Evolutionary conservation across 2,888 invertebrate species (phyloP).

Genomic region (Fabriciana adippe): DNA sequence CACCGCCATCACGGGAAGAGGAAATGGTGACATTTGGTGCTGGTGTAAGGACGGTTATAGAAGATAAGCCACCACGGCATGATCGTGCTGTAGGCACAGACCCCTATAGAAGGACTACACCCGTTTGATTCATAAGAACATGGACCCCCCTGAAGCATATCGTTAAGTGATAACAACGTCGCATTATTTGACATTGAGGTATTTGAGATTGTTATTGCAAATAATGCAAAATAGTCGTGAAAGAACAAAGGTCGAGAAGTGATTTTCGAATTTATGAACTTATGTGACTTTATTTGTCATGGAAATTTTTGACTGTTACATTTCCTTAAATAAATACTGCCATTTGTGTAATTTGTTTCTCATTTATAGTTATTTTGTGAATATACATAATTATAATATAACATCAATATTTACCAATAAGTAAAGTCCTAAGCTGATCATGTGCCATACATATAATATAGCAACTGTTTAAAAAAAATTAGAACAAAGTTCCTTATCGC

Average conservation of each 20-base stretch:
- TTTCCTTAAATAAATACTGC: conserved; percentile 80
- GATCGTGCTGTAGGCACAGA: conserved; percentile 80
- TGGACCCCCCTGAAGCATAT: conserved; percentile 74
- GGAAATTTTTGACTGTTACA: conserved; percentile 73
- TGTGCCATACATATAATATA: no score
- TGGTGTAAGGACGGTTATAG: conserved; percentile 69
- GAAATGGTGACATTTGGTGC: conserved; percentile 88
- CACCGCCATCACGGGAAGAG: conserved; percentile 85
- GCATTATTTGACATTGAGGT: conserved; percentile 26
- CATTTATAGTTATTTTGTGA: conserved; percentile 22
- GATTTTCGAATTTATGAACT: conserved; percentile 76
- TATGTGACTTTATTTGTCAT: conserved; percentile 65
- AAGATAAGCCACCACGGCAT: conserved; percentile 61
- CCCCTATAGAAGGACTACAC: conserved; percentile 82
- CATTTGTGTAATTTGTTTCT: conserved; percentile 64
- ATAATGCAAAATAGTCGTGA: conserved; percentile 19
- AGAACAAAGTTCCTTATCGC: no score
- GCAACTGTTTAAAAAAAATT: no score
- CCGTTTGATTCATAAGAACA: conserved; percentile 71
- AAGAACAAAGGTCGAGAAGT: conserved; percentile 39
- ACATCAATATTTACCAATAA: no score
- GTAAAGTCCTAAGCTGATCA: no score
- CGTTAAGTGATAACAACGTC: conserved; percentile 68
- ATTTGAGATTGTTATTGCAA: conserved; percentile 18
- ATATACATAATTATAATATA: no score